These are phyloP conservation scores for Calliopum simillimum DNA, from an alignment of 2,888 invertebrate species.

Conservation along the genomic window DNA sequence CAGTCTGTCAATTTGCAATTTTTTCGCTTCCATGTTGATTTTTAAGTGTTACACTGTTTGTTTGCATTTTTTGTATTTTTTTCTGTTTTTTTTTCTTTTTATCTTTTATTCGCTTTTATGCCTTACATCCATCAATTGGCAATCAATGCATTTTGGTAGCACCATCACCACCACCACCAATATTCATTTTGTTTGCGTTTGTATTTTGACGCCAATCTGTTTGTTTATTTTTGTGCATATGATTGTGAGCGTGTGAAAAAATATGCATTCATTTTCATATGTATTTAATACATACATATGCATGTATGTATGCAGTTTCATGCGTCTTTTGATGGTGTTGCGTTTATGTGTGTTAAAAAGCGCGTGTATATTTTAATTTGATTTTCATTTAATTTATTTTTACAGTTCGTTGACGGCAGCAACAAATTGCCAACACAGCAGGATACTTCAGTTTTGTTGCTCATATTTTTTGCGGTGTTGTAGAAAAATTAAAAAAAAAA, in stretches of 20 bases:
- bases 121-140: conserved; percentile 3
- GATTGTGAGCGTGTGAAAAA: not conserved
- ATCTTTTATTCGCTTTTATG: conserved; percentile 4
- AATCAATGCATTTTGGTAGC: conserved; percentile 8
- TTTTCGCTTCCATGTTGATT: not conserved
- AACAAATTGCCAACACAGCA: too few species aligned
- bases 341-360: conserved; percentile 40
- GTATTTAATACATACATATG: too few species aligned
- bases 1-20: too few species aligned
- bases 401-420: conserved; percentile 1
- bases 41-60: not conserved
- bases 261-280: too few species aligned
- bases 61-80: not conserved
- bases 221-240: conserved; percentile 19
- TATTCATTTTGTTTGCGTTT: not conserved
- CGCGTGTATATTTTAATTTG: conserved; percentile 45
- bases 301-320: too few species aligned
- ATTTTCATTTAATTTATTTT: conserved; percentile 37
- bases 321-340: not conserved
- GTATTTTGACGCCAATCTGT: not conserved
- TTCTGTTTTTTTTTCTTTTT: not conserved
- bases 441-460: too few species aligned
- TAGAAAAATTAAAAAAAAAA: too few species aligned
- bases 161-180: too few species aligned
- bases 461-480: too few species aligned